These are phyloP conservation scores for Cettia cetti DNA, from an alignment of 2,113 vertebrate species.

Conservation along the genomic window DNA sequence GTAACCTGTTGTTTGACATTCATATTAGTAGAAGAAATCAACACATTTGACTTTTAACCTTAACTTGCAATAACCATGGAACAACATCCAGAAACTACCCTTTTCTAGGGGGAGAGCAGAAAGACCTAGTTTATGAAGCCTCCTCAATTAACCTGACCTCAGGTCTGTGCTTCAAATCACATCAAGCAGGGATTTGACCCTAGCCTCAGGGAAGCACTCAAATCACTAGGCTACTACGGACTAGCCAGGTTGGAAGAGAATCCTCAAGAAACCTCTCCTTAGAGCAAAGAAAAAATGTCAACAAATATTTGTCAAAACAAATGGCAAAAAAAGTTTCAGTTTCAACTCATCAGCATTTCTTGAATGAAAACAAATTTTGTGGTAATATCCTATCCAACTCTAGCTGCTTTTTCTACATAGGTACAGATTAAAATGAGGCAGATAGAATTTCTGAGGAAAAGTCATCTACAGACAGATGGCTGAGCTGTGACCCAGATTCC, in stretches of 20 bases:
- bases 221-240: background rate
- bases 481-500: constrained; percentile 49
- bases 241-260: background rate
- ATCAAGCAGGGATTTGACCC: background rate
- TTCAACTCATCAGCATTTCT: background rate
- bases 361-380: background rate
- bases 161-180: background rate
- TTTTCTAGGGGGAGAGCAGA: background rate
- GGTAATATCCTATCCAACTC: background rate
- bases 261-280: background rate
- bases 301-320: background rate
- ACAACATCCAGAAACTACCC: background rate
- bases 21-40: background rate
- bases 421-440: background rate
- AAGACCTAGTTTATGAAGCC: background rate
- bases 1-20: background rate
- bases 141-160: background rate
- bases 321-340: background rate
- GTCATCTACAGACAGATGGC: constrained; percentile 15
- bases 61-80: background rate
- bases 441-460: constrained; percentile 39
- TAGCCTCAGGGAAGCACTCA: background rate
- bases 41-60: background rate
- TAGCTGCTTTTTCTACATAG: background rate
- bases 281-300: background rate